Evolutionary conservation across 2,797 vertebrate genomes (phyloP), one percentile per base, ranked within the genome.

Genomic region (Megalops cyprinoides): DNA sequence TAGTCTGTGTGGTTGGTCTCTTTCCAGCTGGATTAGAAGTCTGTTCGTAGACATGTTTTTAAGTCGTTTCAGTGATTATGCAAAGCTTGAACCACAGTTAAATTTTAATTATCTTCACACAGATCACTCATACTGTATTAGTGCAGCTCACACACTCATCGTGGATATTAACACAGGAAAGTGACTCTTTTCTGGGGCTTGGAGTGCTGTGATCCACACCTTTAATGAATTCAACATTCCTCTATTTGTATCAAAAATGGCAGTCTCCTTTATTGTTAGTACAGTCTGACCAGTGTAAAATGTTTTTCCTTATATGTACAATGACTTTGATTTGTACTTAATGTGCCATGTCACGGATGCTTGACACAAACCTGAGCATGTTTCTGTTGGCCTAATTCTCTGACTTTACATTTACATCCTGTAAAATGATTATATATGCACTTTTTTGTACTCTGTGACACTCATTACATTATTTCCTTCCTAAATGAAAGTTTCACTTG

Each of bases 21-120:
- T 77, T 81, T 91, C 84, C 87, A 89, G 85, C 81, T 85, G 85
- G 84, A 88, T 87, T 83, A 88, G 87, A 84, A 55, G 80, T 86
- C 83, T 77, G 77, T 83, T 77, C 83, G 83, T 88, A 83, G 71
- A 69, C 86, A 86, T 82, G 80, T 25, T 85, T 84, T 82, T 75
- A 74, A 83, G 88, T 85, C 82, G 46, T 78, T 87, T 77, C 18
- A 77, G 75, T 73, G 82, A 51, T 79, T 82, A 82, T 58, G 76
- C 74, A 34, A 82, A 85, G 82, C 77, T 86, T 81, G 82, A 84
- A 15, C 83, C 58, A 28, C 18, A 14, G 28, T 34, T 18, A 34
- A 28, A 62, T 62, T 62, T 62, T 25, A 62, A 31, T 62, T 34
- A 62, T 62, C 58, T 12, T 62, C 28, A 12, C 28, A 28, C 58